Evolutionary conservation across 2,113 vertebrate species (phyloP), one percentile per base, ranked within the genome.

Genomic region (Tychaedon coryphoeus): DNA sequence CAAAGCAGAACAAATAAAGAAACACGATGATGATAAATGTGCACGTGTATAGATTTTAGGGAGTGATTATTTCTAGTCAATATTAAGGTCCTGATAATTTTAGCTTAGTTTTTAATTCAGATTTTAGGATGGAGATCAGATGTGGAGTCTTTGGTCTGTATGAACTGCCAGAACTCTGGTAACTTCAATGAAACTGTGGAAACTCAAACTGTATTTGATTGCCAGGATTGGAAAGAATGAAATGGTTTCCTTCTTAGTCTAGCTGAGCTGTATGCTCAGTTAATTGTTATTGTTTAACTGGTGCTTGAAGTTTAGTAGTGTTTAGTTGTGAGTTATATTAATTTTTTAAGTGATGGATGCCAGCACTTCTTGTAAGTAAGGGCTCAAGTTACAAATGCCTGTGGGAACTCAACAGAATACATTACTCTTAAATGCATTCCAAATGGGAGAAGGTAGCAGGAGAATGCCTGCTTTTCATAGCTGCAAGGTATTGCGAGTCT

Each of bases 401-500:
- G 40, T 0, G 0, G 40, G 34, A 82, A 34, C 20, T 67, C 29
- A 56, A 4, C 2, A 4, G 61, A 20, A 51, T 62, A 48, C 8
- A 6, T 93, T 90, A 56, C 62, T 82, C 61, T 51, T 64, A 74
- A 90, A 47, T 33, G n/a, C 74, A 40, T 88, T 90, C 61, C 70
- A 72, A 47, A 60, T 72, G 40, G 34, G 43, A 90, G 65, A 45
- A 25, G 5, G 16, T 79, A 78, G 65, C 70, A 58, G 53, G 7
- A 88, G 22, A 76, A 67, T 45, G 54, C 33, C 67, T 70, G 24
- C 36, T 85, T 92, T 95, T 54, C 8, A 4, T 71, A 86, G 19
- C 72, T 69, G 40, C 23, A 45, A 58, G 64, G 24, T 65, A 26
- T 3, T 69, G 26, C 36, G 54, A 4, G 40, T 70, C 19, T 22